Evolutionary conservation across 2,797 vertebrate species (phyloP), one percentile per base, ranked within the genome.

Genomic region (Argya squamiceps): DNA sequence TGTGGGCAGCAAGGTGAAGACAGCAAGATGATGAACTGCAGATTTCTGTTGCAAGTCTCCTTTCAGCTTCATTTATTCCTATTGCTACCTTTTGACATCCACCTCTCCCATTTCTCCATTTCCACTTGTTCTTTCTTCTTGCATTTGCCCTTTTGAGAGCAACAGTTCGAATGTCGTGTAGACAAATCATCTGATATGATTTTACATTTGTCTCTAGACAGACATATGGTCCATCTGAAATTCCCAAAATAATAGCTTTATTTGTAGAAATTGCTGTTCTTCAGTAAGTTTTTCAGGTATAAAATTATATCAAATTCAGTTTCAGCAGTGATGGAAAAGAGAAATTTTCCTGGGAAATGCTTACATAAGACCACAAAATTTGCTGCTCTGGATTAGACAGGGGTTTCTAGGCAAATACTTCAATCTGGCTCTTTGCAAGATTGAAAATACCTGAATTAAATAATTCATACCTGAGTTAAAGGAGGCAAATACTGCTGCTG

Each of bases 1-100:
- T 81, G 82, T 91, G 85, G 95, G 92, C 91, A 96, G 92, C 89
- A 84, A 87, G 90, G 93, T 76, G 90, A 79, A 95, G 84, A 70
- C 81, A 90, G 84, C 47, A 56, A 76, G 82, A 89, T 3, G 17
- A 60, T 88, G 46, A 13, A 74, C 69, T 78, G 55, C 60, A 36
- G 69, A 55, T 73, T 88, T 52, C 87, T 91, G 30, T 84, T 92
- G 84, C 74, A 71, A 32, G 39, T 80, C 88, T 80, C 36, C 71
- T 59, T 85, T 64, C 27, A 16, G n/a, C 84, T 93, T 71, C 68
- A 64, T 32, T 74, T 92, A n/a, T 11, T 92, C 46, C 60, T 75
- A 3, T 78, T 85, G 43, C 69, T 93, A 4, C 82, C 43, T 92
- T 89, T 89, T 89, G 69, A 81, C 65, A 69, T 65, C 36, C 27